A percentile compares a stretch with the other conserved stretches of the same genome.
These are phyloP conservation scores for Eledone cirrhosa DNA, from an alignment of 2,888 invertebrate genomes.

Conservation along the genomic window DNA sequence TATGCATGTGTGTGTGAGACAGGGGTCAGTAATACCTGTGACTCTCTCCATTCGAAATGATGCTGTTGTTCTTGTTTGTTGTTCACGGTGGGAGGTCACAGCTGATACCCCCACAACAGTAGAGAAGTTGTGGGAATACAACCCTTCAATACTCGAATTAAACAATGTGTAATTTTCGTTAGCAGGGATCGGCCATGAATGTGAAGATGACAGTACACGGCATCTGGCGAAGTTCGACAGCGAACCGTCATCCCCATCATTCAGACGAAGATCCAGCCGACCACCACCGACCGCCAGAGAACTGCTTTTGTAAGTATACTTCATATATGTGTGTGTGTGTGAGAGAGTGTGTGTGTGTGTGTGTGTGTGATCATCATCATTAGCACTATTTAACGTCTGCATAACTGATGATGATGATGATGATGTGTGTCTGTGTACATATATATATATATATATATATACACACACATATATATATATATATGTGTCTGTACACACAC, in stretches of 20 bases:
- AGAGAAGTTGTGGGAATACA: too few relatives aligned
- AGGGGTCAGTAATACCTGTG: too few relatives aligned
- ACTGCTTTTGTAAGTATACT: conserved; percentile 12
- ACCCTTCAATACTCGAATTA: neutral
- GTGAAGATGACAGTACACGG: conserved; percentile 18
- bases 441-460: neutral
- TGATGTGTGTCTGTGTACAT: neutral
- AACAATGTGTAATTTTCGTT: conserved; percentile 15
- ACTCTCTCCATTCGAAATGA: too few relatives aligned
- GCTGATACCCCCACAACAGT: too few relatives aligned
- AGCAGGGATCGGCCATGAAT: conserved; percentile 25
- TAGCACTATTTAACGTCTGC: neutral
- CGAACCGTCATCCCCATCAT: conserved; percentile 21
- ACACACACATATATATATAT: neutral
- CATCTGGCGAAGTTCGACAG: conserved; percentile 26
- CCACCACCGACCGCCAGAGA: conserved; percentile 21
- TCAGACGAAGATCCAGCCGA: conserved; percentile 23
- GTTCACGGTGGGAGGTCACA: too few relatives aligned
- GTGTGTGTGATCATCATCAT: too few relatives aligned
- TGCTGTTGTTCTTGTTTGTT: too few relatives aligned
- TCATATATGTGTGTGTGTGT: too few relatives aligned
- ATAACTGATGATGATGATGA: neutral
- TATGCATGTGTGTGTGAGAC: neutral
- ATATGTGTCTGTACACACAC: neutral
- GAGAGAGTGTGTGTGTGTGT: too few relatives aligned